phyloP scores from a whole-genome alignment of 2,888 invertebrate genomes.

The Agrochola circellaris region DNA sequence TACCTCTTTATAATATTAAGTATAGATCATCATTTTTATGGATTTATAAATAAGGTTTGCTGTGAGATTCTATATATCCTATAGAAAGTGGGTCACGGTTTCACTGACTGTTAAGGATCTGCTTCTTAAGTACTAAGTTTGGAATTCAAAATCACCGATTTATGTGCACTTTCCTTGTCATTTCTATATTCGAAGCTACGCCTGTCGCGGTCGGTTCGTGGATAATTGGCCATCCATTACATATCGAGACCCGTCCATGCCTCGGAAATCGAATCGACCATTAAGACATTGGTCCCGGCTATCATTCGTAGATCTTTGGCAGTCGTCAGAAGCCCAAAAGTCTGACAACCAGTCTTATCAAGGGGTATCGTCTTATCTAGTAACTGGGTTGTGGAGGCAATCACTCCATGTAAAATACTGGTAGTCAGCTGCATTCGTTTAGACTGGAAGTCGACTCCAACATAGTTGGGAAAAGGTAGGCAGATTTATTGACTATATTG shows the following conservation, averaged over 20 bases:
- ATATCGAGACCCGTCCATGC: background rate
- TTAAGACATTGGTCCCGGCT: background rate
- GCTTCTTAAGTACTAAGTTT: conserved; percentile 1
- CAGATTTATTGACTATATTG: background rate
- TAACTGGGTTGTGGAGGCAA: no score
- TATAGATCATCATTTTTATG: background rate
- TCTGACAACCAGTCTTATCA: no score
- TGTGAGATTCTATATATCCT: background rate
- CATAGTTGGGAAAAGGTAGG: background rate
- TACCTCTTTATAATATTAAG: no score
- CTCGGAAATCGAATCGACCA: background rate
- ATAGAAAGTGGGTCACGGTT: conserved; percentile 13
- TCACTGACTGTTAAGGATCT: conserved; percentile 6
- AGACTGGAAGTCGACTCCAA: background rate
- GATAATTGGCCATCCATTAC: background rate
- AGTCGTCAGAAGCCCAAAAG: no score
- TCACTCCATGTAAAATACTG: no score
- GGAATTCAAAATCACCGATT: conserved; percentile 1
- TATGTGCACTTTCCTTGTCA: background rate
- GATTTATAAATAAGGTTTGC: conserved; percentile 9
- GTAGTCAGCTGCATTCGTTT: background rate
- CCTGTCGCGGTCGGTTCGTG: background rate
- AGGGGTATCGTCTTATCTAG: no score
- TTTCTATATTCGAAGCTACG: background rate
- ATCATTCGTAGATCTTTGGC: no score